phyloP scores from a whole-genome alignment of 2,113 vertebrate genomes.

The Panthera tigris region DNA sequence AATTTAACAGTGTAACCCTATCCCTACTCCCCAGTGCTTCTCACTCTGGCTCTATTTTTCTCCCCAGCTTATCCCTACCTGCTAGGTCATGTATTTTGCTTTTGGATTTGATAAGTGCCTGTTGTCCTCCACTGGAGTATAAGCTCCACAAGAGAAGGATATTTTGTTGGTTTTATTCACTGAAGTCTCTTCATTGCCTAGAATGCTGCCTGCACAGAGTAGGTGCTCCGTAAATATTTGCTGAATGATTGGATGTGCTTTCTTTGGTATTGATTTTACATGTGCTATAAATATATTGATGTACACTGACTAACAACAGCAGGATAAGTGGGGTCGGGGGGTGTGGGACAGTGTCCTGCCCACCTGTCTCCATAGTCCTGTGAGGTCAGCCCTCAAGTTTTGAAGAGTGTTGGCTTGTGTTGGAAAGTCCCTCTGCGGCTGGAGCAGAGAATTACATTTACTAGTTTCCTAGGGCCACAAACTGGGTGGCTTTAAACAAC shows the following conservation, averaged over 20 bases:
- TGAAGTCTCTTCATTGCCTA: neutral
- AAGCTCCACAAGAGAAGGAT: neutral
- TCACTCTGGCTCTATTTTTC: neutral
- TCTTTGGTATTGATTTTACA: neutral
- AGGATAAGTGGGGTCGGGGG: fast-evolving
- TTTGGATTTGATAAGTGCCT: neutral
- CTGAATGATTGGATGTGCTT: neutral
- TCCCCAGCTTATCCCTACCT: neutral
- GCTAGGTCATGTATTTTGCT: neutral
- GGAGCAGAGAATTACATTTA: neutral
- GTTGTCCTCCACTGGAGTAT: neutral
- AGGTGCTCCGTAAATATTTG: neutral
- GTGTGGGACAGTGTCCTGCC: fast-evolving
- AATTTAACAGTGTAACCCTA: neutral
- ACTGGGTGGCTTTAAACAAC: neutral
- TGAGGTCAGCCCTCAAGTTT: fast-evolving
- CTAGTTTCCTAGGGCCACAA: neutral
- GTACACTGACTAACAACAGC: neutral
- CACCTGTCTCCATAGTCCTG: neutral
- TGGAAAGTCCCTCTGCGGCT: neutral
- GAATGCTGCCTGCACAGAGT: neutral
- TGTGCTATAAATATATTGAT: neutral
- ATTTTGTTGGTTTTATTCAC: neutral
- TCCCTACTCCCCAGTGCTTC: neutral
- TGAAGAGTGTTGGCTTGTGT: neutral